These are phyloP conservation scores for Lophius piscatorius DNA, from an alignment of 2,113 vertebrate species.

Conservation along the genomic window DNA sequence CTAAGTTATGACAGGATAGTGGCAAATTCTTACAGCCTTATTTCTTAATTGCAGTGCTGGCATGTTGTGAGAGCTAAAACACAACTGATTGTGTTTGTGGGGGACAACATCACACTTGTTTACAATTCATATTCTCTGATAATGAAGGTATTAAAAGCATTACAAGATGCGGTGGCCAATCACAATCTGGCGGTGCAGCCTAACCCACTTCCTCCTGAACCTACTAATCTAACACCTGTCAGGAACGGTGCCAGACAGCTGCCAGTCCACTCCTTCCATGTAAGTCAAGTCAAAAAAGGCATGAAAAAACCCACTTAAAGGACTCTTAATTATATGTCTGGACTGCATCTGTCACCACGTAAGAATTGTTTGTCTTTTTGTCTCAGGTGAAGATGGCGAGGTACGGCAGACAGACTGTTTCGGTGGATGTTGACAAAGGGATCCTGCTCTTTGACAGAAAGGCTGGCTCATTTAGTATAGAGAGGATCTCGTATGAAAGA, in stretches of 20 bases:
- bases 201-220: constrained; percentile 37
- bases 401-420: constrained; percentile 79
- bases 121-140: constrained; percentile 8
- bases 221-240: constrained; percentile 20
- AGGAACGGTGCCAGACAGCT: constrained; percentile 67
- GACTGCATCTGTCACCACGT: background rate
- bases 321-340: background rate
- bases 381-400: constrained; percentile 83
- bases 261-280: constrained; percentile 84
- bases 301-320: background rate
- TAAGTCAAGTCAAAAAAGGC: constrained; percentile 54
- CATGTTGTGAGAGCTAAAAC: background rate
- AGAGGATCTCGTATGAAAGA: constrained; percentile 82
- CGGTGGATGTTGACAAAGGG: constrained; percentile 82
- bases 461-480: constrained; percentile 67
- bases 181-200: constrained; percentile 83
- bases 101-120: background rate
- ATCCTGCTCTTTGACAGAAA: constrained; percentile 80
- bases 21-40: too few species aligned
- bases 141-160: constrained; percentile 82
- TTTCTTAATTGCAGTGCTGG: background rate
- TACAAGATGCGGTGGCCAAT: constrained; percentile 83
- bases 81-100: background rate
- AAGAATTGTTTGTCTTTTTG: background rate
- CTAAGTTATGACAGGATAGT: too few species aligned